phyloP scores from a whole-genome alignment of 2,113 vertebrate genomes.

The Geococcyx californianus region DNA sequence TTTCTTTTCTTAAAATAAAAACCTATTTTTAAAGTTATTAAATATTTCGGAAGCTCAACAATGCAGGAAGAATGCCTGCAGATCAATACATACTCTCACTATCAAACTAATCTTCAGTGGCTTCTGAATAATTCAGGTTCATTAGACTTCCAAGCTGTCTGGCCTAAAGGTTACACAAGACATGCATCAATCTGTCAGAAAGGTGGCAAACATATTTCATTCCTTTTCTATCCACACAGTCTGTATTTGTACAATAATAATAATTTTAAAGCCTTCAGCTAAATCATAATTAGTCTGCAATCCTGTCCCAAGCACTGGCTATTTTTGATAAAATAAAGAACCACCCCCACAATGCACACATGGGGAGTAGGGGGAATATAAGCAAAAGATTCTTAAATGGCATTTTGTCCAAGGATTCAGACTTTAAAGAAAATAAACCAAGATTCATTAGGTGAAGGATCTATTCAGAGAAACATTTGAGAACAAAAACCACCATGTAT shows the following conservation, averaged over 20 bases:
- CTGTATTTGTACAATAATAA: neutral
- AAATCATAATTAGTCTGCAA: neutral
- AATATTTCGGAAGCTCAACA: slow-evolving; percentile 1
- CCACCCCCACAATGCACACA: rapidly evolving
- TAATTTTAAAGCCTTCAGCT: neutral
- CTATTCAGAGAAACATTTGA: neutral
- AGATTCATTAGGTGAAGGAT: neutral
- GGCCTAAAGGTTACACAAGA: slow-evolving; percentile 36
- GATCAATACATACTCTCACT: slow-evolving; percentile 55
- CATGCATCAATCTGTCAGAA: slow-evolving; percentile 7
- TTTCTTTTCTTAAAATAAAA: neutral
- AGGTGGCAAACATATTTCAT: neutral
- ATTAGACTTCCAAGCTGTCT: slow-evolving; percentile 33
- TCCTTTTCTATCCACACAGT: neutral
- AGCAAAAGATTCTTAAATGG: neutral
- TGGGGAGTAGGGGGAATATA: neutral
- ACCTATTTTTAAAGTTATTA: neutral
- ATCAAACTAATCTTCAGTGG: slow-evolving; percentile 46
- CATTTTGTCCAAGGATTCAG: neutral
- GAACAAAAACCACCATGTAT: neutral
- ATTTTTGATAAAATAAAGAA: neutral
- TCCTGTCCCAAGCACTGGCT: neutral
- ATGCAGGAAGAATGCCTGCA: neutral
- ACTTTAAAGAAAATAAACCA: neutral
- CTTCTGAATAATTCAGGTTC: slow-evolving; percentile 73